Base-by-base conservation (phyloP, 2,888 invertebrate species). In the Diachrysia chrysitis region DNA sequence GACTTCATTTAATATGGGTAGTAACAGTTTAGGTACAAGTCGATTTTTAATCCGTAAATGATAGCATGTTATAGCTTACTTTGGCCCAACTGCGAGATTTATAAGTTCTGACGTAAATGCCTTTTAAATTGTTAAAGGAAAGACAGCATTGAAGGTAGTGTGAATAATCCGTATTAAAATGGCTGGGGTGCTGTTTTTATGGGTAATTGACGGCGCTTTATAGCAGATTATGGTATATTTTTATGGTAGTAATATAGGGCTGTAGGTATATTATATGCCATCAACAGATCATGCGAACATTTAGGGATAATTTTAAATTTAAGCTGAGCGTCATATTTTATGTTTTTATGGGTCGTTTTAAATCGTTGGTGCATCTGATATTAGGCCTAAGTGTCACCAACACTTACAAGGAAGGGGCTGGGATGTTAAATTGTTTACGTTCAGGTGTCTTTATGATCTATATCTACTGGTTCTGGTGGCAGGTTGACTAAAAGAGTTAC, bases 141-240 rank as follows among this genome's bases (percentile, higher is more conserved):
- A 68, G 55, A 46, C 62, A 29, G 46, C 48, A 60, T 66, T 58
- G 35, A 53, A 58, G 63, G 32, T 67, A 63, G 69, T 82, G 72
- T 54, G 68, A 77, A 70, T 80, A 78, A 80, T 73, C 69, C 58
- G 51, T 59, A 65, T 67, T 64, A 71, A 71, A 74, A 71, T 35
- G 68, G 61, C 69, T 65, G 69, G 62, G 59, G 66, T 69, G 63
- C 62, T 64, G 75, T 55, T 79, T 81, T 78, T 79, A 72, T 78
- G 72, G 69, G 69, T 66, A 69, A 69, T 72, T 69, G 53, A 21
- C 19, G 74, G 74, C 29, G 19, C 71, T 78, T 82, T 74, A 74
- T 72, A 67, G 65, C 59, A 60, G 59, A 79, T 77, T 71, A 75
- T 77, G 63, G 74, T 58, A 58, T 68, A 69, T 78, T 66, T 69